Conservation (phyloP, 2,797 vertebrate species). For the Acipenser ruthenus region DNA sequence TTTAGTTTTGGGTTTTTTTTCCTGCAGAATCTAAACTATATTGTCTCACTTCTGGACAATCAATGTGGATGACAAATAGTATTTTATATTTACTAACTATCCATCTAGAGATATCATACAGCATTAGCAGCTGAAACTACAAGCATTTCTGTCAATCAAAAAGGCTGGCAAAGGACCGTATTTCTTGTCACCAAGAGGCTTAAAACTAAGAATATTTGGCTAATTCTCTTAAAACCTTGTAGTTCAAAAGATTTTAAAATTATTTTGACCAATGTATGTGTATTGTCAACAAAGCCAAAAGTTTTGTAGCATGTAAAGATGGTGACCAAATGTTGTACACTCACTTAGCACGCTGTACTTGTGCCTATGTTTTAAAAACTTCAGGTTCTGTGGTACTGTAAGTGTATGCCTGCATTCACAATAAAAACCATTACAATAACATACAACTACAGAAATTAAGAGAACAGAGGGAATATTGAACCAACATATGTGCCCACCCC, state of each 20-base stretch:
- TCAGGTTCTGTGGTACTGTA: too few species aligned
- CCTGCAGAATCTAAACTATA: conserved; percentile 59
- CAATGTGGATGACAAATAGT: conserved; percentile 84
- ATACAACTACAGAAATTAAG: too few species aligned
- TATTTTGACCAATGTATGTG: conserved; percentile 80
- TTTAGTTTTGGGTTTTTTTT: conserved; percentile 48
- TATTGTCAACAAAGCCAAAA: conserved; percentile 73
- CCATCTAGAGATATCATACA: conserved; percentile 59
- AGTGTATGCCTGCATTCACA: too few species aligned
- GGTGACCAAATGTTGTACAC: too few species aligned
- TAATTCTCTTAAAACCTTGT: conserved; percentile 83
- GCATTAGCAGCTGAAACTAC: conserved; percentile 84
- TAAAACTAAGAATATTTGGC: conserved; percentile 82
- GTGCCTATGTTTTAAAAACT: too few species aligned
- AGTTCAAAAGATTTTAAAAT: conserved; percentile 90
- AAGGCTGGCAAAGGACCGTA: conserved; percentile 64
- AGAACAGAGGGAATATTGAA: too few species aligned
- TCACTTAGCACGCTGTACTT: too few species aligned
- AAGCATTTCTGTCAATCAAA: conserved; percentile 80
- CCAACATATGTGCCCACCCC: too few species aligned
- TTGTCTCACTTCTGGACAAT: conserved; percentile 78
- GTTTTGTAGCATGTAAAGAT: conserved; percentile 12
- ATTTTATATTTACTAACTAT: conserved; percentile 81
- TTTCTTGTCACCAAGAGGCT: conserved; percentile 89
- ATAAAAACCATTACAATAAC: too few species aligned